These are phyloP conservation scores for Drosophila greeni DNA, from an alignment of 2,888 invertebrate genomes.

Conservation along the genomic window DNA sequence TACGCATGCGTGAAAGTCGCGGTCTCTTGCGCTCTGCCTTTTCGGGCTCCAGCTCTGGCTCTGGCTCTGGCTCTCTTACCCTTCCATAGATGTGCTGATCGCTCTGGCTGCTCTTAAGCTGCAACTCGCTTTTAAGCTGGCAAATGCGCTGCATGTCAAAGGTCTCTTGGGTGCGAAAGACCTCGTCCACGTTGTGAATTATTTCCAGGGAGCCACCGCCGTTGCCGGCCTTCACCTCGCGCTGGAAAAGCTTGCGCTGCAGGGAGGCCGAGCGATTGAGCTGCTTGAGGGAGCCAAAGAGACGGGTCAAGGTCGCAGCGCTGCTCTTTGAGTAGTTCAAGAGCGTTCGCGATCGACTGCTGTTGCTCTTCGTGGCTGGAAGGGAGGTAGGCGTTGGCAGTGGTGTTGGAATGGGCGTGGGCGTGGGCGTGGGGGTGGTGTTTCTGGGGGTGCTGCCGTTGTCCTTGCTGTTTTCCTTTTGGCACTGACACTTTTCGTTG, in stretches of 20 bases:
- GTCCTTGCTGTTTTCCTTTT: conserved; percentile 1
- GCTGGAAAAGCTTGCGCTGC: conserved; percentile 54
- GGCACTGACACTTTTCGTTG: conserved; percentile 67
- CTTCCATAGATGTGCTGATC: conserved; percentile 78
- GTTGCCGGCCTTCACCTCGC: conserved; percentile 17
- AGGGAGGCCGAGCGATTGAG: conserved; percentile 60
- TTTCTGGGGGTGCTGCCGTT: neutral
- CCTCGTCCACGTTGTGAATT: conserved; percentile 77
- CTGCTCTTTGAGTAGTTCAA: conserved; percentile 55
- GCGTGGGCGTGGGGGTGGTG: conserved; percentile 1
- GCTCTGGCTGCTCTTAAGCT: conserved; percentile 67
- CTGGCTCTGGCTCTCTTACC: conserved; percentile 41
- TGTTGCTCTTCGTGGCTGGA: conserved; percentile 32
- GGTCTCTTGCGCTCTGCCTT: conserved; percentile 44
- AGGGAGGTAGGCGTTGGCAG: conserved; percentile 17
- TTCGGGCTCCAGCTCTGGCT: conserved; percentile 18
- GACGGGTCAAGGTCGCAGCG: conserved; percentile 59
- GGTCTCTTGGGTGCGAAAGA: conserved; percentile 76
- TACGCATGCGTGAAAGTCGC: conserved; percentile 57
- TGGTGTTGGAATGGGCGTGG: conserved; percentile 1
- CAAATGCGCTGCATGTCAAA: conserved; percentile 77
- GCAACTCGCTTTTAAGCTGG: conserved; percentile 70
- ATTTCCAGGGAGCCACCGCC: conserved; percentile 69
- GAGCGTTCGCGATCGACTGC: conserved; percentile 45
- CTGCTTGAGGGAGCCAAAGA: conserved; percentile 73